Evolutionary conservation across 2,113 vertebrate species (phyloP), one percentile per base, ranked within the genome.

Genomic region (Irena cyanogastra): DNA sequence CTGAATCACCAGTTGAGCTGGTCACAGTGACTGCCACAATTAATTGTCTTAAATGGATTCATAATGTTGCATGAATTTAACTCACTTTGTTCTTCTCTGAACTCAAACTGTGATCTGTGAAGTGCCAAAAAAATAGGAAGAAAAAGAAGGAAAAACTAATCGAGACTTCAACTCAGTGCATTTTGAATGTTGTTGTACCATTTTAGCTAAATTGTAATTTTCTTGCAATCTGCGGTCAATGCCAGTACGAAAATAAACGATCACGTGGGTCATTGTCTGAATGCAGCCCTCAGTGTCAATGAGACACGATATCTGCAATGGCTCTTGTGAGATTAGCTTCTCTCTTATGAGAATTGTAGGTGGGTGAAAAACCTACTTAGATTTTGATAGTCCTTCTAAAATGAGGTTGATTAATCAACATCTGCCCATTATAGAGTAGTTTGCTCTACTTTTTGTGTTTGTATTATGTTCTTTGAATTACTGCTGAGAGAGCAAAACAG

Each of bases 141-240:
- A 90, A 94, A 83, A 23, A 8, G 16, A 95, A 91, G 42, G 16
- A 87, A 87, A 85, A 90, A 26, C 33, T 86, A 96, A 93, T 49
- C 49, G 76, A 89, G 61, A 45, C 20, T 72, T 80, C 53, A 90
- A 93, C 74, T 76, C 75, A 78, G 28, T 59, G 50, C 13, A 44
- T 70, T 94, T 54, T 80, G 56, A 91, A 66, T 66, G 59, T 31
- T 80, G 53, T 76, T 69, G 13, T 50, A 66, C 42, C 54, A 49
- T 83, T 90, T 86, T 68, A 81, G 59, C 87, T 95, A 70, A 93
- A 63, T 10, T 33, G 50, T 66, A 66, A 74, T 83, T 87, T 88
- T 86, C 60, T 56, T 83, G 47, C 85, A 93, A 49, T 93, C 64
- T 92, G 76, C 7, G 37, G 82, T 88, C 23, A 57, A 13, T 71